A percentile compares a stretch with the other conserved stretches of the same genome.
Conservation (phyloP, 2,797 vertebrate genomes). For the Spondyliosoma cantharus region DNA sequence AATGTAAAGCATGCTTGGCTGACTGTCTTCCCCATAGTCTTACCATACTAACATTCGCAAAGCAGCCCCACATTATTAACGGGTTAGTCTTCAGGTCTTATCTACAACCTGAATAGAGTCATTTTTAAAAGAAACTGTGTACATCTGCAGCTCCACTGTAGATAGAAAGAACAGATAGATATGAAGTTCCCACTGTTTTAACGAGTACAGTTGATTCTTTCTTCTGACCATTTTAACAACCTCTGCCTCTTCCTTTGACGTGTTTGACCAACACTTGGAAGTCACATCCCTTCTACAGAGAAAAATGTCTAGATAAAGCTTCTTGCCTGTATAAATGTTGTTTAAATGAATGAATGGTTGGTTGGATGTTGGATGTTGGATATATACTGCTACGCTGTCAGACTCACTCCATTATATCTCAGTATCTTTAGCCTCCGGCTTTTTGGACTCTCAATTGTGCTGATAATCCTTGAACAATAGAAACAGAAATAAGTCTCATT, state of each 20-base stretch:
- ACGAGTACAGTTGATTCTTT: conserved; percentile 17
- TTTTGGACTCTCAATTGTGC: conserved; percentile 14
- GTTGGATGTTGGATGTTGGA: conserved; percentile 11
- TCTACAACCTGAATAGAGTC: background rate
- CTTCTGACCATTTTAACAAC: conserved; percentile 22
- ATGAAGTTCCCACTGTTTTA: conserved; percentile 3
- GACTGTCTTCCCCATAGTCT: conserved; percentile 31
- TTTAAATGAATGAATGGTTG: conserved; percentile 20
- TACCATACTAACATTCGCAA: conserved; percentile 16
- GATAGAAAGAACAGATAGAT: background rate
- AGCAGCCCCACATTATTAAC: conserved; percentile 17
- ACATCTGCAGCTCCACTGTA: conserved; percentile 9
- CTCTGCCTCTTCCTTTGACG: conserved; percentile 26
- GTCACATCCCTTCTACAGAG: conserved; percentile 30
- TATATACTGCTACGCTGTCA: conserved; percentile 34
- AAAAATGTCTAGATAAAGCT: conserved; percentile 10
- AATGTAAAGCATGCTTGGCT: conserved; percentile 56
- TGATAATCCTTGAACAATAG: conserved; percentile 23
- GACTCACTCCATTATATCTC: conserved; percentile 23
- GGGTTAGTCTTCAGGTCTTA: conserved; percentile 22
- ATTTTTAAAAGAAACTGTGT: background rate
- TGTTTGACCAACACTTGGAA: conserved; percentile 49
- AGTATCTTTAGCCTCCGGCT: conserved; percentile 18
- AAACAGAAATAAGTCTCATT: conserved; percentile 15
- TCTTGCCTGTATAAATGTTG: conserved; percentile 28